phyloP scores from a whole-genome alignment of 1,140 invertebrate genomes.

The Epicauta chinensis region DNA sequence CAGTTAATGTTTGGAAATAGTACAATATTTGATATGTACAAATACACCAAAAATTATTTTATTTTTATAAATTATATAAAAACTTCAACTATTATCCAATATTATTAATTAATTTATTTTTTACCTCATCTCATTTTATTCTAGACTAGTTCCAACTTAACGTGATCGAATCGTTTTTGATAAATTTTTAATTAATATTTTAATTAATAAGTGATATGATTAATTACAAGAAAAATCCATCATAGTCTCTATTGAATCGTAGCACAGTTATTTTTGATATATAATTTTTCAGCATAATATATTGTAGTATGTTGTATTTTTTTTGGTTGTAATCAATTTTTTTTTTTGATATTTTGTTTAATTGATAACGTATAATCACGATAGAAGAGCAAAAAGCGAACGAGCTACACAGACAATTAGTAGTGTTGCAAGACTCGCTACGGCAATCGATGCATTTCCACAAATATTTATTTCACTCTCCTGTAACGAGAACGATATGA shows the following conservation, averaged over 20 bases:
- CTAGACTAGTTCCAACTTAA: conserved; percentile 8
- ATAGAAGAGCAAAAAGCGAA: conserved; percentile 26
- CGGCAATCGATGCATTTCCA: conserved; percentile 44
- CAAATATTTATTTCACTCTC: conserved; percentile 71
- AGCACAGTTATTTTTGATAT: not conserved
- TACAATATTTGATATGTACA: conserved; percentile 32
- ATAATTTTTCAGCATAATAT: not conserved
- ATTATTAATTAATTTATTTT: conserved; percentile 23
- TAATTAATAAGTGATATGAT: conserved; percentile 11
- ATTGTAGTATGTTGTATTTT: not conserved
- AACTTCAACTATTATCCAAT: conserved; percentile 37
- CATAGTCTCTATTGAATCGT: conserved; percentile 22
- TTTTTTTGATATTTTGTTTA: not conserved
- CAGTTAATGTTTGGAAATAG: conserved; percentile 5
- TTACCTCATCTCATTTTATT: conserved; percentile 2
- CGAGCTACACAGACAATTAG: conserved; percentile 24
- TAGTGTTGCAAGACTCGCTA: conserved; percentile 19
- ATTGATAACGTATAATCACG: conserved; percentile 25
- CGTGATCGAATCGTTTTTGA: no score
- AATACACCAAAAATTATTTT: conserved; percentile 36
- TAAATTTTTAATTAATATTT: not conserved
- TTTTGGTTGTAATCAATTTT: not conserved
- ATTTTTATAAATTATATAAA: conserved; percentile 38
- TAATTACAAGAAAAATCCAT: conserved; percentile 17
- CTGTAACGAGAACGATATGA: conserved; percentile 39